Conservation (phyloP, 2,113 vertebrate species). For the Semnornis frantzii region DNA sequence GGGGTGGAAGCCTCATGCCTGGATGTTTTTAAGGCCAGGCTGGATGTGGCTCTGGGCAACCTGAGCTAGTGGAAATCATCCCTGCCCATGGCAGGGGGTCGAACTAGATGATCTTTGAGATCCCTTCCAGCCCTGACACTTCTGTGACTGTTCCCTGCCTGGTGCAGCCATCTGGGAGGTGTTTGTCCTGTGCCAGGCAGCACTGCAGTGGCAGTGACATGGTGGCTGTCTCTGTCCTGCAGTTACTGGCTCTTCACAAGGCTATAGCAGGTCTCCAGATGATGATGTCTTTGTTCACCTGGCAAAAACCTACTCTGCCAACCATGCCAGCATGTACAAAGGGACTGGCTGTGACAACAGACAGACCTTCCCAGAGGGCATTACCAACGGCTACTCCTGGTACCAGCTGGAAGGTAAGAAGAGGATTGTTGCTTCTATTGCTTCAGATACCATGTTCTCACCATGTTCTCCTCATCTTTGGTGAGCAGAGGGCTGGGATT, state of each 20-base stretch:
- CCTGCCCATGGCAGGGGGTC: too few relatives aligned
- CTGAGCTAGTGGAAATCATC: too few relatives aligned
- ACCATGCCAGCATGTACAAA: slow-evolving; percentile 82
- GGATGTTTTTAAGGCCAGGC: too few relatives aligned
- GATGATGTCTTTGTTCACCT: slow-evolving; percentile 91
- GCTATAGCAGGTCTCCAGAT: slow-evolving; percentile 82
- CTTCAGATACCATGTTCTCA: background rate
- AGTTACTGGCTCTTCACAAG: slow-evolving; percentile 62
- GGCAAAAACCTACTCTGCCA: slow-evolving; percentile 85
- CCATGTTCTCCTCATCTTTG: background rate
- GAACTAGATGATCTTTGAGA: too few relatives aligned
- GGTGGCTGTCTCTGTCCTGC: background rate
- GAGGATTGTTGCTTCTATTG: background rate
- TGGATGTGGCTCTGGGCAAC: too few relatives aligned
- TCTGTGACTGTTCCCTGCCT: too few relatives aligned
- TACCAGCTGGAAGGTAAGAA: slow-evolving; percentile 86
- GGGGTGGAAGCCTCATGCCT: too few relatives aligned
- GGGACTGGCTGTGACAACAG: slow-evolving; percentile 72
- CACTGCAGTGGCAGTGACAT: background rate
- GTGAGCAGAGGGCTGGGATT: background rate
- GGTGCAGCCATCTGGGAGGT: background rate
- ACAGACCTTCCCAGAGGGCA: slow-evolving; percentile 77
- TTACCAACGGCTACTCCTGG: slow-evolving; percentile 91
- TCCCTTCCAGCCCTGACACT: too few relatives aligned
- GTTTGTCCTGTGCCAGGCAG: background rate